phyloP scores from a whole-genome alignment of 2,888 invertebrate species.

The Harpalus rubripes region DNA sequence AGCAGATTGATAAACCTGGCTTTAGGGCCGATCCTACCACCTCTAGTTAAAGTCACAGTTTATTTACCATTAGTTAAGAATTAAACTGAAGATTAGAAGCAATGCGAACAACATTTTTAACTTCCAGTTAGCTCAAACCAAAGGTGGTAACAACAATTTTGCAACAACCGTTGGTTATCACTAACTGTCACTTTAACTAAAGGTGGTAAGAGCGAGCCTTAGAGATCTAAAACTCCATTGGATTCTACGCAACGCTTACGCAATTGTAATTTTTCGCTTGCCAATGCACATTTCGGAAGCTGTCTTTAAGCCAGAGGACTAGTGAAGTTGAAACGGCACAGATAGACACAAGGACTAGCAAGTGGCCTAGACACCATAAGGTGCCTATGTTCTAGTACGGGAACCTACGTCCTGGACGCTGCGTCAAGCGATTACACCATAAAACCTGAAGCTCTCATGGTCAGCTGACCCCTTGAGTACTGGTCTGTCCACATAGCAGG shows the following conservation, averaged over 20 bases:
- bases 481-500: background rate
- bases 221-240: no score
- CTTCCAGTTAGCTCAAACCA: no score
- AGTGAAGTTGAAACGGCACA: background rate
- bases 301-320: background rate
- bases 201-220: no score
- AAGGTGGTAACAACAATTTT: no score
- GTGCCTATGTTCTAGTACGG: background rate
- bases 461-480: constrained; percentile 42
- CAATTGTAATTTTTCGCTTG: background rate
- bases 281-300: background rate
- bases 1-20: background rate
- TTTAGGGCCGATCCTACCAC: no score
- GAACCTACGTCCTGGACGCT: constrained; percentile 41
- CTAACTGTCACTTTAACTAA: no score
- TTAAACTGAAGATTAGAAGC: no score
- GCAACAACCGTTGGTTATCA: no score
- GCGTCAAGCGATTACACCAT: constrained; percentile 40
- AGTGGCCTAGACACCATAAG: background rate
- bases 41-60: no score
- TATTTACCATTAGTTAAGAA: no score
- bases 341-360: background rate
- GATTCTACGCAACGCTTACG: no score
- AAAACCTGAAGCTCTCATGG: constrained; percentile 52
- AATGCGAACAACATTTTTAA: no score